These are phyloP conservation scores for Mesocricetus auratus DNA, from an alignment of 2,113 vertebrate species.

Conservation along the genomic window DNA sequence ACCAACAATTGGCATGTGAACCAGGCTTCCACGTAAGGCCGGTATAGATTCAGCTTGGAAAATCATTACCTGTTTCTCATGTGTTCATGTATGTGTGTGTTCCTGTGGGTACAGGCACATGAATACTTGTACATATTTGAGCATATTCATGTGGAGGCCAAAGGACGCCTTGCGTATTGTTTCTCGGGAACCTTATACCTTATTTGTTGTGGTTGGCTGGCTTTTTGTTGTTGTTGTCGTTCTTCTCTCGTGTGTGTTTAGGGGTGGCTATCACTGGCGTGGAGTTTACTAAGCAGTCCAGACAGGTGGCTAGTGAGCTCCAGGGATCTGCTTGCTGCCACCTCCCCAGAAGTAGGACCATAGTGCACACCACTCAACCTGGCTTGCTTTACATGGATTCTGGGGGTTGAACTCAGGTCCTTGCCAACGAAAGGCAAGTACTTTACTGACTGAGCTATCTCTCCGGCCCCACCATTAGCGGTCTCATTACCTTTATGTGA, in stretches of 20 bases:
- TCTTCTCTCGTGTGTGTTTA: not conserved
- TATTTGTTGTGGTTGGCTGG: not conserved
- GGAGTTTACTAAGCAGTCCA: not conserved
- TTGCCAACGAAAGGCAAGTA: not conserved
- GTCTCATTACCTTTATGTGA: not conserved
- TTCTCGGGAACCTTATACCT: not conserved
- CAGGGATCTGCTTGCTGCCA: not conserved
- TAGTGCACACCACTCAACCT: not conserved
- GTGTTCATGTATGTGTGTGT: not conserved
- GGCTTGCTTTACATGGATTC: not conserved
- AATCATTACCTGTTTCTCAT: not conserved
- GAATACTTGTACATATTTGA: not conserved
- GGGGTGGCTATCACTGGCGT: not conserved
- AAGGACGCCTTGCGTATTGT: not conserved
- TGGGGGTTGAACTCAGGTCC: not conserved
- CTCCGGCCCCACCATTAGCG: not conserved
- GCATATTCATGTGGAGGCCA: not conserved
- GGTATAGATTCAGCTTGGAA: not conserved
- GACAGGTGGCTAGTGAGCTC: not conserved
- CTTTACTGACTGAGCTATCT: not conserved
- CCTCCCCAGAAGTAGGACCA: not conserved
- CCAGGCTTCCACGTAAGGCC: not conserved
- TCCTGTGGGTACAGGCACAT: not conserved
- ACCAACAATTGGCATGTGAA: not conserved
- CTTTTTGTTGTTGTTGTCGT: not conserved